These are phyloP conservation scores for Trachymyrmex septentrionalis DNA, from an alignment of 1,140 invertebrate genomes.

Conservation along the genomic window DNA sequence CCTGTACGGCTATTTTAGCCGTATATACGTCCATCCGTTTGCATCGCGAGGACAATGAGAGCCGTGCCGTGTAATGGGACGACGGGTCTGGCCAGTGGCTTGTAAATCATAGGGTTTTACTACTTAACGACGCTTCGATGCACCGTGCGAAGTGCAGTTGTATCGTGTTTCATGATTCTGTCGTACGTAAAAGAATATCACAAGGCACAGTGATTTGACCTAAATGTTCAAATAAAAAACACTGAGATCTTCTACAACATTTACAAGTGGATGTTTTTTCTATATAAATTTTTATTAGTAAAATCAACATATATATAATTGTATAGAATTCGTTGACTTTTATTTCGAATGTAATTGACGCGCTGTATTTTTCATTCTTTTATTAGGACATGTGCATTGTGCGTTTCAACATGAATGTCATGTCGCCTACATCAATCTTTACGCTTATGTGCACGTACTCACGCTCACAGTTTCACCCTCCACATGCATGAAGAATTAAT, in stretches of 20 bases:
- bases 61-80: constrained; percentile 71
- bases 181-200: neutral
- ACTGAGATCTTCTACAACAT: neutral
- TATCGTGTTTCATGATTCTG: neutral
- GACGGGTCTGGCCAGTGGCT: constrained; percentile 63
- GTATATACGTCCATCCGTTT: constrained; percentile 70
- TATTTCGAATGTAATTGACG: constrained; percentile 14
- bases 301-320: neutral
- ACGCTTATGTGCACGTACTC: neutral
- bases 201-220: neutral
- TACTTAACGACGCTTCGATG: constrained; percentile 61
- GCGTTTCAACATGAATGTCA: neutral
- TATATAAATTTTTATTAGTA: neutral
- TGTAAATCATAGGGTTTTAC: constrained; percentile 73
- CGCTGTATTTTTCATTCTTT: neutral
- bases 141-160: constrained; percentile 51
- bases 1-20: constrained; percentile 70
- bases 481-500: constrained; percentile 75
- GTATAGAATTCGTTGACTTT: neutral
- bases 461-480: constrained; percentile 14
- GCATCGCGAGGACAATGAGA: constrained; percentile 74
- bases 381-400: constrained; percentile 11
- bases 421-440: neutral
- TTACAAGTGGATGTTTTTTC: neutral
- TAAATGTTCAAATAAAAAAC: neutral